phyloP scores from a whole-genome alignment of 2,797 vertebrate species.

The Anableps anableps region DNA sequence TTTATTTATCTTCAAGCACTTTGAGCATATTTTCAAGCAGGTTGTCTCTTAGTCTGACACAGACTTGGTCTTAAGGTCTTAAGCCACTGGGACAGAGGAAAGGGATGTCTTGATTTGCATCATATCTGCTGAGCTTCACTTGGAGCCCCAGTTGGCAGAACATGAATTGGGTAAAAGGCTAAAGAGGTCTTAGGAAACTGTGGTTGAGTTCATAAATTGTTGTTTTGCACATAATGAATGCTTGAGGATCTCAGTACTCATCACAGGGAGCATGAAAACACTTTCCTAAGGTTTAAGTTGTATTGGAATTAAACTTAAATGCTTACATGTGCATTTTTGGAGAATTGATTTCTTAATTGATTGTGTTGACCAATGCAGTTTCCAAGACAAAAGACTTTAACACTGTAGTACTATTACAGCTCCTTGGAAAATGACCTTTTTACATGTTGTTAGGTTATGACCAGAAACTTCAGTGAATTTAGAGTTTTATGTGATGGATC shows the following conservation, averaged over 20 bases:
- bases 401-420: neutral
- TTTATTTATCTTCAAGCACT: slow-evolving; percentile 6
- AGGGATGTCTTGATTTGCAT: slow-evolving; percentile 48
- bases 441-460: neutral
- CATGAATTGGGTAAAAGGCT: slow-evolving; percentile 72
- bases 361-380: slow-evolving; percentile 1
- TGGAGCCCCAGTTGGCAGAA: slow-evolving; percentile 41
- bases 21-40: neutral
- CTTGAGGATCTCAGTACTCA: slow-evolving; percentile 36
- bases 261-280: slow-evolving; percentile 8
- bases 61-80: slow-evolving; percentile 10
- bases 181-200: slow-evolving; percentile 71
- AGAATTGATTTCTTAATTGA: neutral
- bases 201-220: slow-evolving; percentile 61
- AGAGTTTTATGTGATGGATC: neutral
- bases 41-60: neutral
- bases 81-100: slow-evolving; percentile 35
- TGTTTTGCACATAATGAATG: slow-evolving; percentile 53
- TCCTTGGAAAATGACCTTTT: neutral
- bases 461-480: neutral
- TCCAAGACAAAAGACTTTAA: neutral
- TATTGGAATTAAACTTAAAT: neutral
- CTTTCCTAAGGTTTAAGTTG: neutral
- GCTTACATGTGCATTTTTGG: no score
- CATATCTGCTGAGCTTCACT: slow-evolving; percentile 40